These are phyloP conservation scores for Cecropterus lyciades DNA, from an alignment of 1,140 invertebrate genomes.

Conservation along the genomic window DNA sequence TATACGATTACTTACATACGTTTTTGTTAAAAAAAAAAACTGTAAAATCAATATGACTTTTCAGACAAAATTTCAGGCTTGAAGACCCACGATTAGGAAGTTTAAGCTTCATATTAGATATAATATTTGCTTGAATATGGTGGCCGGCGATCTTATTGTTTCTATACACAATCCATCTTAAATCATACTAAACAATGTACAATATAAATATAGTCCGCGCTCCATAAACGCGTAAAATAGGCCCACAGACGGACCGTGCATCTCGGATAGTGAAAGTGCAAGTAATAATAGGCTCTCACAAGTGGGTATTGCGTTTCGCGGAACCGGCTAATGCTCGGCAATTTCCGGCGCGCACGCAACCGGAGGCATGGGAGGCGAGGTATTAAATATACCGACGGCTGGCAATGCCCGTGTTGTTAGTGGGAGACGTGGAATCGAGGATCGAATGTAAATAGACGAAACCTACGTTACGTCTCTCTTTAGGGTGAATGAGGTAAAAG, in stretches of 20 bases:
- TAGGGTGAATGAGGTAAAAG: too few species aligned
- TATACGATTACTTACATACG: too few species aligned
- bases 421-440: constrained; percentile 1
- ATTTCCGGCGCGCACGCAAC: constrained; percentile 31
- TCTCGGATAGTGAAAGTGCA: constrained; percentile 32
- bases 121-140: too few species aligned
- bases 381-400: constrained; percentile 18
- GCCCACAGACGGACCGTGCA: constrained; percentile 16
- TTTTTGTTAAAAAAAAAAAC: too few species aligned
- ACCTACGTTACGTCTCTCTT: too few species aligned
- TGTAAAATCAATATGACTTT: too few species aligned
- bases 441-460: too few species aligned
- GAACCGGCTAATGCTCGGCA: constrained; percentile 32
- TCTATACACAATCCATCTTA: too few species aligned
- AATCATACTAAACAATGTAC: not conserved
- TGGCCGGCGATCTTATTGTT: too few species aligned
- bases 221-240: constrained; percentile 26
- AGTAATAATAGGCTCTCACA: constrained; percentile 30
- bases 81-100: too few species aligned
- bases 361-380: not conserved
- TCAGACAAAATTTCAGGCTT: too few species aligned
- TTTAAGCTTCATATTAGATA: too few species aligned
- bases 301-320: constrained; percentile 31
- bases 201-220: constrained; percentile 9
- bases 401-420: constrained; percentile 3